A percentile compares a stretch with the other conserved stretches of the same genome.
These are phyloP conservation scores for Serripes groenlandicus DNA, from an alignment of 2,888 invertebrate species.

Conservation along the genomic window DNA sequence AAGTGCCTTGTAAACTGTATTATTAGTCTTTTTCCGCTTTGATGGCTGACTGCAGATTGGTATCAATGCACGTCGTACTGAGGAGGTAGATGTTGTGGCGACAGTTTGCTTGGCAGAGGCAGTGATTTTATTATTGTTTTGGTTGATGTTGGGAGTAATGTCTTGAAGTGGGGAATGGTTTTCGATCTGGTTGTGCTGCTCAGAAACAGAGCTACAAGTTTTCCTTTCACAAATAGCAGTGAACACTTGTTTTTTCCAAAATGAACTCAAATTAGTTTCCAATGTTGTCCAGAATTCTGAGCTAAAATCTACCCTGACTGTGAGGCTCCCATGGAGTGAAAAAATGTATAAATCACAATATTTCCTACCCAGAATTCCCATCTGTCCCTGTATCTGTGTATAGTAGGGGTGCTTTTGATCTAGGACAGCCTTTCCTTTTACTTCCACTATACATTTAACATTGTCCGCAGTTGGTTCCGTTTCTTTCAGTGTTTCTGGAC, in stretches of 20 bases:
- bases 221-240: too few relatives aligned
- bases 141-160: too few relatives aligned
- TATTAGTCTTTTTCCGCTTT: too few relatives aligned
- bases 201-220: too few relatives aligned
- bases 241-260: conserved; percentile 26
- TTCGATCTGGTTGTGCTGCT: too few relatives aligned
- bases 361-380: conserved; percentile 28
- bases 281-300: conserved; percentile 11
- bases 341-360: conserved; percentile 40
- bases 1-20: too few relatives aligned
- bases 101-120: too few relatives aligned
- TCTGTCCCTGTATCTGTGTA: conserved; percentile 42
- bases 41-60: too few relatives aligned
- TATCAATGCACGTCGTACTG: too few relatives aligned
- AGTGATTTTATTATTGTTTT: too few relatives aligned
- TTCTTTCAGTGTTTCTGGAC: conserved; percentile 40
- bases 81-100: too few relatives aligned
- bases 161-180: too few relatives aligned
- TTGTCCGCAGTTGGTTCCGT: conserved; percentile 18
- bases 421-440: not conserved
- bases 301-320: conserved; percentile 17
- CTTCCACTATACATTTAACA: conserved; percentile 7
- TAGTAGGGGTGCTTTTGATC: conserved; percentile 28
- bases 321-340: conserved; percentile 28
- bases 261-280: conserved; percentile 30